Conservation (phyloP, 2,888 invertebrate species). For the Archips crataeganus region DNA sequence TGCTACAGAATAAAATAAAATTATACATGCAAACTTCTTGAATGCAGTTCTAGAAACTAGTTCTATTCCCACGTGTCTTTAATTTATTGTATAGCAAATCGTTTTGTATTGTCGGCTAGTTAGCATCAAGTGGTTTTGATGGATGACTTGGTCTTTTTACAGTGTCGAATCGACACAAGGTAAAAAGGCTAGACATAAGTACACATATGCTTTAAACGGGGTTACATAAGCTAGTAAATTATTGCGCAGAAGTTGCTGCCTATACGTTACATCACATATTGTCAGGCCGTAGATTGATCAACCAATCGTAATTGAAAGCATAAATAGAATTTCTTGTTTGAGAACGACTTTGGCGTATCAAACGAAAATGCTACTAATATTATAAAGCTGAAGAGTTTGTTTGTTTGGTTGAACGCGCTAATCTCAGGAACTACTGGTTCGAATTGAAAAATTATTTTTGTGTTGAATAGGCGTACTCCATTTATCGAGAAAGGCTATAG, state of each 20-base stretch:
- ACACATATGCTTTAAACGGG: slow-evolving; percentile 25
- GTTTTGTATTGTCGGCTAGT: slow-evolving; percentile 36
- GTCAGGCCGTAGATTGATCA: slow-evolving; percentile 9
- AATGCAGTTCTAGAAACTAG: slow-evolving; percentile 16
- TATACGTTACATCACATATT: slow-evolving; percentile 28
- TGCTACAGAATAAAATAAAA: not conserved
- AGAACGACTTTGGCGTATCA: not conserved
- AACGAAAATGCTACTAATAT: not conserved
- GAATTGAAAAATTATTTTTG: no score
- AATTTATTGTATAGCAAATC: slow-evolving; percentile 35
- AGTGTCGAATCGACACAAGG: slow-evolving; percentile 47
- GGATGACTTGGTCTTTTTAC: slow-evolving; percentile 47
- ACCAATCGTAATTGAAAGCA: slow-evolving; percentile 14
- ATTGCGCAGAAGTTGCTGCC: slow-evolving; percentile 33
- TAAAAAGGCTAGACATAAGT: slow-evolving; percentile 41
- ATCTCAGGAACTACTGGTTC: no score
- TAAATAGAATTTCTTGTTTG: slow-evolving; percentile 12
- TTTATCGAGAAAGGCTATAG: no score
- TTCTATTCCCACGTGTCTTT: slow-evolving; percentile 16
- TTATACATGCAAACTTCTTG: slow-evolving; percentile 1
- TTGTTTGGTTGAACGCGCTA: no score
- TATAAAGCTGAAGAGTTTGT: no score
- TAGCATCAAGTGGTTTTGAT: slow-evolving; percentile 40
- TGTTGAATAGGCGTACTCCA: no score
- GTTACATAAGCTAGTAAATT: slow-evolving; percentile 37